Evolutionary conservation across 2,113 vertebrate species (phyloP).

Genomic region (Pedionomus torquatus): DNA sequence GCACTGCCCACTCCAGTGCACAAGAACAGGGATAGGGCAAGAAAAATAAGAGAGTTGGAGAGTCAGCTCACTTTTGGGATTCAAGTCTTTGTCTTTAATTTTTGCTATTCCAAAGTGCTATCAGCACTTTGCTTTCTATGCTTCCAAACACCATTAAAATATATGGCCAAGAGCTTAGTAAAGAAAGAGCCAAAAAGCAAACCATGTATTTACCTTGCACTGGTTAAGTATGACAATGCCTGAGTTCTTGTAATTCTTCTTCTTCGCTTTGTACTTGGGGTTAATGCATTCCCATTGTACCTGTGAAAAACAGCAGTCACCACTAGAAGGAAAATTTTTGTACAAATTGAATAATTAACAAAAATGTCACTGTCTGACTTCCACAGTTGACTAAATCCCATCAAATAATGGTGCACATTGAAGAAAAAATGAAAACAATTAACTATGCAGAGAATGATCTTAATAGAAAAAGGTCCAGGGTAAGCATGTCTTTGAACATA

Average conservation of each 20-base stretch:
- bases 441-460: not conserved
- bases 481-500: not conserved
- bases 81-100: not conserved
- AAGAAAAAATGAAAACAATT: not conserved
- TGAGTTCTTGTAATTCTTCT: conserved; percentile 98
- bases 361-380: not conserved
- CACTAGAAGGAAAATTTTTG: not conserved
- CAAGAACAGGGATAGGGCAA: not conserved
- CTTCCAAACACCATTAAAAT: not conserved
- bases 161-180: not conserved
- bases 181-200: not conserved
- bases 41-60: not conserved
- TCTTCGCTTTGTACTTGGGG: conserved; percentile 95
- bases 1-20: not conserved
- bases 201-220: conserved; percentile 86
- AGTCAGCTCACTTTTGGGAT: not conserved
- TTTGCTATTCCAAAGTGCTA: no score
- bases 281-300: conserved; percentile 98
- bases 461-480: not conserved
- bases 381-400: not conserved
- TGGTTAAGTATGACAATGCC: conserved; percentile 95
- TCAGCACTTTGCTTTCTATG: not conserved
- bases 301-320: conserved; percentile 68
- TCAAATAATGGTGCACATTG: not conserved
- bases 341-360: not conserved